A percentile compares a stretch with the other conserved stretches of the same genome.
phyloP scores from a whole-genome alignment of 2,888 invertebrate species.

The Nysson spinosus region DNA sequence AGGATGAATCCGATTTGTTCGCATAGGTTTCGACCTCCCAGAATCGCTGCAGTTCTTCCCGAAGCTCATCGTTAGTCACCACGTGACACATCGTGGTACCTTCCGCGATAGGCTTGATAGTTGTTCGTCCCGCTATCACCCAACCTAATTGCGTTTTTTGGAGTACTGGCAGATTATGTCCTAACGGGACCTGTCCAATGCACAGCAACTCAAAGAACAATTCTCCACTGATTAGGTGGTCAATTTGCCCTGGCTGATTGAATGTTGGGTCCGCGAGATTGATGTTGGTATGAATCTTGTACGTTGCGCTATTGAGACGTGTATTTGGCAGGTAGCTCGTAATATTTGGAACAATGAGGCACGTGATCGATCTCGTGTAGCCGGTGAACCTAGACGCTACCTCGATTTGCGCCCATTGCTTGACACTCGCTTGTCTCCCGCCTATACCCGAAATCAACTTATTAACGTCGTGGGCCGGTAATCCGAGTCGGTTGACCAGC shows the following conservation, averaged over 20 bases:
- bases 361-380: neutral
- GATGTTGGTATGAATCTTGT: neutral
- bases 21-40: constrained; percentile 3
- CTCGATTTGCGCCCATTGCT: neutral
- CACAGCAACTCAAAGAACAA: constrained; percentile 15
- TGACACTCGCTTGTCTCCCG: neutral
- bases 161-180: neutral
- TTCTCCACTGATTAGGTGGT: constrained; percentile 4
- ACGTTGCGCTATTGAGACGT: neutral
- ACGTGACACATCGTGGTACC: neutral
- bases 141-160: constrained; percentile 13
- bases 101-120: neutral
- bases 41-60: neutral
- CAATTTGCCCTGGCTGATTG: neutral
- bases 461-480: neutral
- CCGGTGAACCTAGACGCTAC: too few species aligned
- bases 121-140: neutral
- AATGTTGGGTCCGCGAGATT: constrained; percentile 6
- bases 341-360: neutral
- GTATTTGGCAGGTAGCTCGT: constrained; percentile 1
- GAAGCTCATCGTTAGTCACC: neutral
- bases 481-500: neutral
- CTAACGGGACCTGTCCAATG: constrained; percentile 5
- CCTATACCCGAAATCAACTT: neutral
- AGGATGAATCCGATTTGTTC: neutral